Conservation (phyloP, 2,113 vertebrate genomes). For the Fukomys damarensis region DNA sequence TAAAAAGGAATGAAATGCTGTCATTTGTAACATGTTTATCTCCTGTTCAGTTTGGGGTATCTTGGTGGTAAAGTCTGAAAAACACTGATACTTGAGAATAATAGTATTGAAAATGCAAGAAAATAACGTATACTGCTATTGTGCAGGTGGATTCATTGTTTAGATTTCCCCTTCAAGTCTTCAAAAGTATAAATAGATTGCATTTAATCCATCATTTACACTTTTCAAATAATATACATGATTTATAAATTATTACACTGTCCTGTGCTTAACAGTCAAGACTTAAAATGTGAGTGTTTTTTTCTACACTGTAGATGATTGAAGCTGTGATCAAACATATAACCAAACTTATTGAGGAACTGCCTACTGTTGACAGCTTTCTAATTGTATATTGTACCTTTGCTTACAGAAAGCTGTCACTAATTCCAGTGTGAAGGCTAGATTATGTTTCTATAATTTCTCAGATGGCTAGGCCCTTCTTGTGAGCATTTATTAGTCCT, state of each 20-base stretch:
- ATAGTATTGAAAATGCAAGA: neutral
- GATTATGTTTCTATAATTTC: neutral
- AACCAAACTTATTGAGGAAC: neutral
- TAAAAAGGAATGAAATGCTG: neutral
- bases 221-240: neutral
- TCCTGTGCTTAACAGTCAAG: neutral
- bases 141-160: neutral
- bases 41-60: neutral
- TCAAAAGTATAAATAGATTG: slow-evolving; percentile 30
- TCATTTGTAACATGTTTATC: neutral
- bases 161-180: neutral
- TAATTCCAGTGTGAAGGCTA: neutral
- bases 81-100: slow-evolving; percentile 13
- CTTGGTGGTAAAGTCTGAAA: slow-evolving; percentile 25
- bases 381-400: slow-evolving; percentile 21
- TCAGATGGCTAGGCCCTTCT: neutral
- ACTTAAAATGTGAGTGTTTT: neutral
- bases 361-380: neutral
- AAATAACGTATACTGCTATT: neutral
- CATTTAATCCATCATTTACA: neutral
- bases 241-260: neutral
- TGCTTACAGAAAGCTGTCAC: neutral
- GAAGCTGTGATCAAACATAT: neutral
- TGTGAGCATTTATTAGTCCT: slow-evolving; percentile 16
- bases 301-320: neutral